Evolutionary conservation across 1,140 invertebrate genomes (phyloP), one percentile per base, ranked within the genome.

Genomic region (Uloborus diversus): DNA sequence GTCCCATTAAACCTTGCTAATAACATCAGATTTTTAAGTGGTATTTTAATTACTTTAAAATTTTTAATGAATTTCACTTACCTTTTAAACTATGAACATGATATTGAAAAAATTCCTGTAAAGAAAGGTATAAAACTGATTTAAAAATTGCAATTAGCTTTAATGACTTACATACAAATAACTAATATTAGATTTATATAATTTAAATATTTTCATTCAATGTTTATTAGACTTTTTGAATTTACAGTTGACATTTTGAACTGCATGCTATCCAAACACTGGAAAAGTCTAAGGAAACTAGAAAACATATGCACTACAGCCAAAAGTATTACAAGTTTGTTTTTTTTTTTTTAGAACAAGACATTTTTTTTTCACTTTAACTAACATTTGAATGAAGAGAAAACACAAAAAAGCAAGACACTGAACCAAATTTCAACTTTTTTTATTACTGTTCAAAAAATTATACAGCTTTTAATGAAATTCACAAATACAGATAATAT

Each of bases 81-180:
- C 75, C 75, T 84, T 83, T 78, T 70, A 80, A 66, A 51, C 62
- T 79, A 20, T 66, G 30, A 62, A 83, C 81, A 71, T 83, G 82
- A 78, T 79, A 85, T 51, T 76, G 84, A 59, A 84, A 83, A 79
- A 81, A 85, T 73, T 81, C 57, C 83, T 84, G 82, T 65, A 83
- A 84, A 68, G 78, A 69, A 68, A 73, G 35, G 62, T 49, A 30
- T 57, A 47, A 75, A 25, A 47, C 59, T 62, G 17, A 42, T 42
- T n/a, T n/a, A n/a, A n/a, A n/a, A n/a, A n/a, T n/a, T n/a, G n/a
- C n/a, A n/a, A n/a, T n/a, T n/a, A n/a, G n/a, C n/a, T n/a, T n/a
- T n/a, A n/a, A n/a, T n/a, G n/a, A n/a, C n/a, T n/a, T n/a, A n/a
- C n/a, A n/a, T n/a, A n/a, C n/a, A 64, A 64, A 64, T 4, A 37